These are phyloP conservation scores for Diorhabda sublineata DNA, from an alignment of 1,140 invertebrate species.

Conservation along the genomic window DNA sequence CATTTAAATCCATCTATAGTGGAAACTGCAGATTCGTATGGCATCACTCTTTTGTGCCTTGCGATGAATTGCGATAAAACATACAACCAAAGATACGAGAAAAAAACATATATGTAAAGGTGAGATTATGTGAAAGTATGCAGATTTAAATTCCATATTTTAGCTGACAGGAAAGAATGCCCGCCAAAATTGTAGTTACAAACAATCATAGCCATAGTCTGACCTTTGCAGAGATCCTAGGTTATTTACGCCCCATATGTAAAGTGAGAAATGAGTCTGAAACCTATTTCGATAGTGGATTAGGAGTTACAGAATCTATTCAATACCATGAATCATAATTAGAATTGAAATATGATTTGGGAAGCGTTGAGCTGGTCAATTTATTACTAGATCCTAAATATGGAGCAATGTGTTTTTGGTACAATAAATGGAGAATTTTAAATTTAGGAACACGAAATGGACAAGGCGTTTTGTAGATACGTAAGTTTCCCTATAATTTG, in stretches of 20 bases:
- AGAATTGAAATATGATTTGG: constrained; percentile 2
- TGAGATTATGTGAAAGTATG: no score
- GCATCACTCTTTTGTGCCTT: no score
- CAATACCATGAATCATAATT: constrained; percentile 4
- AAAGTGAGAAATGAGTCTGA: no score
- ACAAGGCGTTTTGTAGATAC: neutral
- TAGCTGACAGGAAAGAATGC: no score
- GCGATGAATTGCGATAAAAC: no score
- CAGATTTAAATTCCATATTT: no score
- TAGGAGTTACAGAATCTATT: constrained; percentile 3
- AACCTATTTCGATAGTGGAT: constrained; percentile 1
- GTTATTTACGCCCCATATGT: no score
- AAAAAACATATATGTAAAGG: neutral
- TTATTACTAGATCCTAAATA: neutral
- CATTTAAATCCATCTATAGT: no score
- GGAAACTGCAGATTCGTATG: no score
- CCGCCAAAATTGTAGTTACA: no score
- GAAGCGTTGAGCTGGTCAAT: neutral
- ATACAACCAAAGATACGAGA: constrained; percentile 7
- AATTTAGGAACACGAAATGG: constrained; percentile 1
- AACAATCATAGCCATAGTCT: no score
- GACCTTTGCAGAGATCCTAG: no score
- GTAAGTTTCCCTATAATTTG: neutral
- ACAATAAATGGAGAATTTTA: constrained; percentile 6
- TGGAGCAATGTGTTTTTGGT: neutral